These are phyloP conservation scores for Noctua janthina DNA, from an alignment of 2,888 invertebrate species.

Conservation along the genomic window DNA sequence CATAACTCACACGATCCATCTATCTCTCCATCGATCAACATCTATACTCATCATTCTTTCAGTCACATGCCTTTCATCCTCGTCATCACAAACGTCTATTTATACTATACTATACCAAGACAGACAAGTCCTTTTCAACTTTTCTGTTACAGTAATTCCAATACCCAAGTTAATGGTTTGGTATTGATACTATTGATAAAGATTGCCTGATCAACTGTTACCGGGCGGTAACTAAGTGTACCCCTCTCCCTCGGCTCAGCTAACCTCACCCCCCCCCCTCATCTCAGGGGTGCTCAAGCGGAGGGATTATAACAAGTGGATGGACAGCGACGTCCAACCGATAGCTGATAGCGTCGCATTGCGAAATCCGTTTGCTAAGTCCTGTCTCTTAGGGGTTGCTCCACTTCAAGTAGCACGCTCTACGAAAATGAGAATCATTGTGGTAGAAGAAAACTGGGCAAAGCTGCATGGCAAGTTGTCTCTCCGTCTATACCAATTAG, in stretches of 20 bases:
- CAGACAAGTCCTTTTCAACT: not conserved
- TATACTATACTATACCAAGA: not conserved
- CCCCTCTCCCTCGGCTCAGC: not conserved
- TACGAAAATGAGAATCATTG: not conserved
- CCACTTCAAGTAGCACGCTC: not conserved
- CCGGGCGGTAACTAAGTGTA: slow-evolving; percentile 16
- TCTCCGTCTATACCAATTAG: not conserved
- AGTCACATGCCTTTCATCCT: not conserved
- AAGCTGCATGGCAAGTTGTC: not conserved
- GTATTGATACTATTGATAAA: slow-evolving; percentile 8
- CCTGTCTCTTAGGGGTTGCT: slow-evolving; percentile 21
- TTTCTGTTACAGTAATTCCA: not conserved
- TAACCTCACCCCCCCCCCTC: not conserved
- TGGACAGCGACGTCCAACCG: slow-evolving; percentile 32
- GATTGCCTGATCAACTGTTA: slow-evolving; percentile 30
- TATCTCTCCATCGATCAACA: not conserved
- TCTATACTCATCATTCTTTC: not conserved
- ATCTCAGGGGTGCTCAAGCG: slow-evolving; percentile 32
- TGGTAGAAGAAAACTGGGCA: not conserved
- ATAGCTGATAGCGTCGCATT: slow-evolving; percentile 34
- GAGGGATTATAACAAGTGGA: slow-evolving; percentile 34
- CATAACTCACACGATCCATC: not conserved
- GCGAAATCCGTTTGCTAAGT: slow-evolving; percentile 40
- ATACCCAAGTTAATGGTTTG: slow-evolving; percentile 4
- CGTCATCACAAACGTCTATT: not conserved